Base-by-base conservation (phyloP, 2,797 vertebrate genomes). In the Eutrigla gurnardus region DNA sequence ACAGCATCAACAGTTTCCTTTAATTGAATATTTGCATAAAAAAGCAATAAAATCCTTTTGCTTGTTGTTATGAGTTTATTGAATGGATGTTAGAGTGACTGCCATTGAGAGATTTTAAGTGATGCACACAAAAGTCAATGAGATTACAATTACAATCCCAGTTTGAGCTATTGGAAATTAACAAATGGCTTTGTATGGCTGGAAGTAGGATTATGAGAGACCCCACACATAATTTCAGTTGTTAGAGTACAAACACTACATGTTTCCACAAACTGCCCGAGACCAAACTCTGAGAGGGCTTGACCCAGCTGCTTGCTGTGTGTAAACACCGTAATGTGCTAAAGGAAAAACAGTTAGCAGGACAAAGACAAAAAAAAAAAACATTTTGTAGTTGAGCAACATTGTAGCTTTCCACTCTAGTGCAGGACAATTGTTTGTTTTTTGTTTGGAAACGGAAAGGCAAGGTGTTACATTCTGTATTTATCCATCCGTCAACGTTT, bases 301-400 rank as follows among this genome's bases (percentile, higher is more conserved):
- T 62, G 12, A 61, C 14, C 7, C 37, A n/a, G 43, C 63, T 1
- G 1, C 58, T 36, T 11, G 9, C 32, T 37, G 14, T 52, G 43
- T 11, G 18, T 32, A 13, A 17, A 18, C 17, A 10, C 17, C 25
- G 9, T 0, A 14, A 37, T 32, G 3, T 13, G 53, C 15, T 5
- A 4, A 25, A 39, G 32, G 12, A 43, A 37, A 81, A 72, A 65
- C 3, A 3, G 7, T 10, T 53, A 35, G 14, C 5, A 55, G 4
- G 32, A 46, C 11, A 62, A 37, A 45, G 25, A 3, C n/a, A 18
- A 45, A 69, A 59, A 6, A 15, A 57, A 47, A 2, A 55, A 12
- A n/a, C 18, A 45, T 54, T 52, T 80, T 67, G 17, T 25, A 7
- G 42, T 17, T 68, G 54, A 47, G 45, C 49, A 66, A 58, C 33